These are phyloP conservation scores for Salticus scenicus DNA, from an alignment of 2,888 invertebrate genomes.

Conservation along the genomic window DNA sequence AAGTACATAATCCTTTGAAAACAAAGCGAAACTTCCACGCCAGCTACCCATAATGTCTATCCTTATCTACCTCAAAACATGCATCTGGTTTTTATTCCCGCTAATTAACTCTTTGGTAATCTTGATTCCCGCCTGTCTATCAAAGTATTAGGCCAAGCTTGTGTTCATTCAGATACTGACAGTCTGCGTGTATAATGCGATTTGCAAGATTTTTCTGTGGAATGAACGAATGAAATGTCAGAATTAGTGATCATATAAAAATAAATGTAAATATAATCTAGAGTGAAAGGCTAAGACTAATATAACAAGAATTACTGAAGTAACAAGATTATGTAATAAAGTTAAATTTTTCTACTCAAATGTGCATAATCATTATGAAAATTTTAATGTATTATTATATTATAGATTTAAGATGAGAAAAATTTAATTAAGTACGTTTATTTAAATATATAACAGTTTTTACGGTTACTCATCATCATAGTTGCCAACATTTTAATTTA, in stretches of 20 bases:
- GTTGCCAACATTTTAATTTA: no score
- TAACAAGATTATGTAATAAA: no score
- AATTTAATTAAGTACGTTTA: no score
- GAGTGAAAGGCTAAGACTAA: no score
- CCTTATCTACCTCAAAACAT: constrained; percentile 68
- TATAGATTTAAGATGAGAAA: no score
- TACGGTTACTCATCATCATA: no score
- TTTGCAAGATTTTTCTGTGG: not conserved
- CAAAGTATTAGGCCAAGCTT: constrained; percentile 38
- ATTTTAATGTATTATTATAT: no score
- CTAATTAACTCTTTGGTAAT: constrained; percentile 53
- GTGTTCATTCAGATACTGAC: not conserved
- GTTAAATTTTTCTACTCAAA: no score
- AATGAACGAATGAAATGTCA: not conserved
- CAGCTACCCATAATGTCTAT: constrained; percentile 47
- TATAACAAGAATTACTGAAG: no score
- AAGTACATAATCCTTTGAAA: constrained; percentile 43
- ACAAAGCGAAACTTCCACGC: constrained; percentile 29
- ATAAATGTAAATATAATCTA: no score
- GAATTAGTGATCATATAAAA: not conserved
- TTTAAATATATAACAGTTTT: no score
- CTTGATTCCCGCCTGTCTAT: constrained; percentile 53
- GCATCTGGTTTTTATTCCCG: constrained; percentile 52
- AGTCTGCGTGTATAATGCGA: not conserved
- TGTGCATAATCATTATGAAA: no score